phyloP scores from a whole-genome alignment of 1,140 invertebrate species.

The Theocolax elegans region DNA sequence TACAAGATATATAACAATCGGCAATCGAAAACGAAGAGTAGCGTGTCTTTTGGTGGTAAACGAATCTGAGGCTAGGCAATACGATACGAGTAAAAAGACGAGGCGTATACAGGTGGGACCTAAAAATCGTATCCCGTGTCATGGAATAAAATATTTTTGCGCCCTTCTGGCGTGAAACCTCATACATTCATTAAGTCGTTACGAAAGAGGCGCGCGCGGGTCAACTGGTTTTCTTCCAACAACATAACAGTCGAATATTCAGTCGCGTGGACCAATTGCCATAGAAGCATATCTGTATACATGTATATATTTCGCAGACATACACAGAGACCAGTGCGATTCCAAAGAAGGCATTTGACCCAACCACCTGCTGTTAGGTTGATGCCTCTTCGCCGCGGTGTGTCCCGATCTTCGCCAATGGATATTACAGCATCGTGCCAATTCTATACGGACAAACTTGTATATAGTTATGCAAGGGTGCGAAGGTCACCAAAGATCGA shows the following conservation, averaged over 20 bases:
- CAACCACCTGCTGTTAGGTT: constrained; percentile 54
- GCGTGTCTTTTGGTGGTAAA: too few species aligned
- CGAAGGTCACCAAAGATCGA: not conserved
- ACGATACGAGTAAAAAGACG: not conserved
- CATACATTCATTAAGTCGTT: not conserved
- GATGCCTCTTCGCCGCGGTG: constrained; percentile 45
- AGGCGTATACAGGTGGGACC: too few species aligned
- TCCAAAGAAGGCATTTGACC: constrained; percentile 54
- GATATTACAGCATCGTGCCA: constrained; percentile 51
- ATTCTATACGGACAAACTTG: constrained; percentile 44
- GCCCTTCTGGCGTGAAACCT: not conserved
- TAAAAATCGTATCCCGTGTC: not conserved
- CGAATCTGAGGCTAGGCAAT: not conserved
- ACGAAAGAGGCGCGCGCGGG: not conserved
- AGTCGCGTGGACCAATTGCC: not conserved
- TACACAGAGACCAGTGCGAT: constrained; percentile 42
- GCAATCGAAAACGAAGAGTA: too few species aligned
- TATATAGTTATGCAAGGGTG: constrained; percentile 48
- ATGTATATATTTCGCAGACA: not conserved
- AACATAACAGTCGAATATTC: not conserved
- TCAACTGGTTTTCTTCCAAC: not conserved
- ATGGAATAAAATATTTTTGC: not conserved
- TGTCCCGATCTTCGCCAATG: constrained; percentile 39
- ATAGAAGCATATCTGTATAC: not conserved
- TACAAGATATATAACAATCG: too few species aligned